phyloP scores from a whole-genome alignment of 2,797 vertebrate genomes.

The Sylvilagus floridanus region DNA sequence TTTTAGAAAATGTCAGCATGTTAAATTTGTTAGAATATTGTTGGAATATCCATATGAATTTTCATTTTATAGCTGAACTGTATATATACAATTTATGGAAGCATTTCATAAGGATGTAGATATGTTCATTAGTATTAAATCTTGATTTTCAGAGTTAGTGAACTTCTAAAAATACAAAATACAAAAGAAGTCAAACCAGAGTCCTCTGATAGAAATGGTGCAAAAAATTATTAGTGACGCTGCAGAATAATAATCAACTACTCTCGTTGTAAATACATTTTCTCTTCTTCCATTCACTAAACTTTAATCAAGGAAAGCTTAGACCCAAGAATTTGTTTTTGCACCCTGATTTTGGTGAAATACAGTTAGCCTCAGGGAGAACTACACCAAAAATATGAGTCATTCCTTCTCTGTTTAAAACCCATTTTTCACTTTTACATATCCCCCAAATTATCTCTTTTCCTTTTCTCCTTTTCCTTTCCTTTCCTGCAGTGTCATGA shows the following conservation, averaged over 20 bases:
- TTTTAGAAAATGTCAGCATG: neutral
- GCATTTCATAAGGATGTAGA: neutral
- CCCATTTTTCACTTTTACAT: neutral
- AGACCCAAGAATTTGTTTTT: neutral
- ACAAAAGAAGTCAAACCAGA: neutral
- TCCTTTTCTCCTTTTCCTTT: neutral
- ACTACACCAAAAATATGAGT: neutral
- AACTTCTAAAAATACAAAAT: neutral
- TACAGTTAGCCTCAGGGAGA: neutral
- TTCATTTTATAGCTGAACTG: neutral
- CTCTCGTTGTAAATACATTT: neutral
- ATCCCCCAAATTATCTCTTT: neutral
- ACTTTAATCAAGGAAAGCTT: neutral
- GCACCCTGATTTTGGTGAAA: neutral
- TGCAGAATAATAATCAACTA: neutral
- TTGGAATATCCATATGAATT: neutral
- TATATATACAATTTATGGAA: neutral
- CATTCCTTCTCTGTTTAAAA: neutral
- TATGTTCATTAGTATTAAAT: neutral
- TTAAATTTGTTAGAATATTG: constrained; percentile 10
- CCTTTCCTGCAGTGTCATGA: neutral
- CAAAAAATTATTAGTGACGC: neutral
- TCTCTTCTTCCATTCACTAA: neutral
- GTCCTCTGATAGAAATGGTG: neutral
- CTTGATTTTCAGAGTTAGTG: neutral